A percentile compares a stretch with the other conserved stretches of the same genome.
Evolutionary conservation across 2,797 vertebrate genomes (phyloP).

Genomic region (Passerculus sandwichensis): DNA sequence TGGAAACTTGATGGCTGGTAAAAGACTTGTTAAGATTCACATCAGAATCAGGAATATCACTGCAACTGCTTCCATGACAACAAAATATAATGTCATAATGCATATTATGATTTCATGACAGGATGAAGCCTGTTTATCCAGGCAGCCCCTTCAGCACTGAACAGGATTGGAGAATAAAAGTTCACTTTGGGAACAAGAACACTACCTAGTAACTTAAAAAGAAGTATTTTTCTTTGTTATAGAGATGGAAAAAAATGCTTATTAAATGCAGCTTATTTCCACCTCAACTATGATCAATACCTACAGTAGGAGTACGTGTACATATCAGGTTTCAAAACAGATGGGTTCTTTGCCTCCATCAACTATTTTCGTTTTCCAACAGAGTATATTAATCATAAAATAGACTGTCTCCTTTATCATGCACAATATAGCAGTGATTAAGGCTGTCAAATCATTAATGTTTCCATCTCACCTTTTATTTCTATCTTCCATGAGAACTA

Average conservation of each 20-base stretch:
- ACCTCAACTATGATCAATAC: neutral
- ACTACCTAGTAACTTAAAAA: neutral
- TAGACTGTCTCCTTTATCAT: neutral
- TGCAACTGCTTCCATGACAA: constrained; percentile 66
- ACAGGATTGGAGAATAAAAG: neutral
- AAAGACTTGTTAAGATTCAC: constrained; percentile 57
- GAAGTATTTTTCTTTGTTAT: neutral
- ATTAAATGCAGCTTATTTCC: neutral
- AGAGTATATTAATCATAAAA: neutral
- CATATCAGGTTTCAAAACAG: neutral
- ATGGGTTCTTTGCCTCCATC: neutral
- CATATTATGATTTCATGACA: constrained; percentile 43
- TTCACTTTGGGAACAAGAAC: neutral
- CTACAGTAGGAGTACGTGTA: neutral
- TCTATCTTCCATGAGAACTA: neutral
- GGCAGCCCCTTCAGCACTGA: neutral
- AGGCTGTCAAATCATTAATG: neutral
- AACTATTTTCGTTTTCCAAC: neutral
- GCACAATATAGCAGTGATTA: neutral
- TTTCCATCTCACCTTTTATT: neutral
- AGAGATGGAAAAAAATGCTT: neutral
- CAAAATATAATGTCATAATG: constrained; percentile 47
- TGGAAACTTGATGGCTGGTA: constrained; percentile 14
- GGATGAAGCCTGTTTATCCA: constrained; percentile 23
- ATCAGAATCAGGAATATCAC: constrained; percentile 52